Percentiles rank a stretch among this genome's conserved stretches.
Evolutionary conservation across 2,113 vertebrate genomes (phyloP).

Genomic region (Tetrax tetrax): DNA sequence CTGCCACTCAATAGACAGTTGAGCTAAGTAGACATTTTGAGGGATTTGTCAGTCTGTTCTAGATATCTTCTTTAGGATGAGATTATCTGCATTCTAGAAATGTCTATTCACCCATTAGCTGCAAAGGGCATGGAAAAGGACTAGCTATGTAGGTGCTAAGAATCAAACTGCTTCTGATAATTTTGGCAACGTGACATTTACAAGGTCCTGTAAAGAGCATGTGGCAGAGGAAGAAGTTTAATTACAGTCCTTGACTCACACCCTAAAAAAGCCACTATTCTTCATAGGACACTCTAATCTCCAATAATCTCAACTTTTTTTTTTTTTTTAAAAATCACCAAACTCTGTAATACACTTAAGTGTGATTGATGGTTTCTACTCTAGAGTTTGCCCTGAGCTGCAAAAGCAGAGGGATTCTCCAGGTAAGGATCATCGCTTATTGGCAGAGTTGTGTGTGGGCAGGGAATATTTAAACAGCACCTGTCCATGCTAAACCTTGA

Average conservation of each 20-base stretch:
- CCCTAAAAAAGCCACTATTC: not conserved
- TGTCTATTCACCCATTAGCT: not conserved
- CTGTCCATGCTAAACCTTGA: not conserved
- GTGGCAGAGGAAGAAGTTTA: not conserved
- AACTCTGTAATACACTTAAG: not conserved
- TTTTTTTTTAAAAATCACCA: not conserved
- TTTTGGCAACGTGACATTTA: not conserved
- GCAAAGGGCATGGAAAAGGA: not conserved
- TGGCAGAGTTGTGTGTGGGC: not conserved
- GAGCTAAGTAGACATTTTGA: not conserved
- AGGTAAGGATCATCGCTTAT: not conserved
- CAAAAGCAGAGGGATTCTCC: not conserved
- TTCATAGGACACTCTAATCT: not conserved
- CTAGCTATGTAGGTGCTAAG: not conserved
- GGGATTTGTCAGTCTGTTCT: not conserved
- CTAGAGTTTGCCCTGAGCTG: not conserved
- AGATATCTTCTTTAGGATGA: not conserved
- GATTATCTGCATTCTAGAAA: not conserved
- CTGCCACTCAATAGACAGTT: too few relatives aligned
- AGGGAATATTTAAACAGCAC: not conserved
- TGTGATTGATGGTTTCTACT: not conserved
- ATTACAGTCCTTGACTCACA: not conserved
- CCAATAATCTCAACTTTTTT: not conserved
- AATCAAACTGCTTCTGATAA: not conserved
- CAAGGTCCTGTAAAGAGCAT: not conserved